A percentile compares a stretch with the other conserved stretches of the same genome.
These are phyloP conservation scores for Myripristis murdjan DNA, from an alignment of 2,797 vertebrate genomes.

Conservation along the genomic window DNA sequence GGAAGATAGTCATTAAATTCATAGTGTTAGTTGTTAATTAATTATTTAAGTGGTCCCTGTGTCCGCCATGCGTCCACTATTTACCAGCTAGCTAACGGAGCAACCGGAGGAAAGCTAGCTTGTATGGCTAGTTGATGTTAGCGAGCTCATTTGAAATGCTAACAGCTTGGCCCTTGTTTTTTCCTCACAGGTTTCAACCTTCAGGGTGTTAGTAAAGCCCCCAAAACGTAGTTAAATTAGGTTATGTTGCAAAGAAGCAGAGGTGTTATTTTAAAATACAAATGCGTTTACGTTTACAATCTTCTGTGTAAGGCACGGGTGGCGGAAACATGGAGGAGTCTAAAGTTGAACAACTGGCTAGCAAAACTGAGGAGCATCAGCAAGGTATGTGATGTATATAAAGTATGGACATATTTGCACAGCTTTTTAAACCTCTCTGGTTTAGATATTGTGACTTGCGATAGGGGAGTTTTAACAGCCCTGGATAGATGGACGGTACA, in stretches of 20 bases:
- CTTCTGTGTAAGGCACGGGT: neutral
- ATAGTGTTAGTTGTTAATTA: no score
- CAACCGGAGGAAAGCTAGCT: neutral
- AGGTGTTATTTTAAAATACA: no score
- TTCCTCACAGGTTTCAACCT: slow-evolving; percentile 44
- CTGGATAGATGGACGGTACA: no score
- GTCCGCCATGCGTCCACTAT: no score
- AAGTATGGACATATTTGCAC: no score
- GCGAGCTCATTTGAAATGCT: neutral
- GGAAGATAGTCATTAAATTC: neutral
- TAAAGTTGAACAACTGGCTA: slow-evolving; percentile 56
- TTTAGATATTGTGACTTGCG: no score
- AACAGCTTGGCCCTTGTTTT: neutral
- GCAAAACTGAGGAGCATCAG: slow-evolving; percentile 66
- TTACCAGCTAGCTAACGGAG: no score
- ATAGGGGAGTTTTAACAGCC: no score
- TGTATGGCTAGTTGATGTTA: neutral
- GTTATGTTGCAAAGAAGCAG: no score
- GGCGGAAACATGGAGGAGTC: slow-evolving; percentile 46
- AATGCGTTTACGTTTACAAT: neutral
- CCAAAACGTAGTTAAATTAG: slow-evolving; percentile 39
- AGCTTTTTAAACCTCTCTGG: no score
- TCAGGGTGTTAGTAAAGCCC: slow-evolving; percentile 6
- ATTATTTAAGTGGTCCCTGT: no score
- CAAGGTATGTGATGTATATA: slow-evolving; percentile 56